Conservation (phyloP, 2,888 invertebrate genomes). For the Alviniconcha strummeri region DNA sequence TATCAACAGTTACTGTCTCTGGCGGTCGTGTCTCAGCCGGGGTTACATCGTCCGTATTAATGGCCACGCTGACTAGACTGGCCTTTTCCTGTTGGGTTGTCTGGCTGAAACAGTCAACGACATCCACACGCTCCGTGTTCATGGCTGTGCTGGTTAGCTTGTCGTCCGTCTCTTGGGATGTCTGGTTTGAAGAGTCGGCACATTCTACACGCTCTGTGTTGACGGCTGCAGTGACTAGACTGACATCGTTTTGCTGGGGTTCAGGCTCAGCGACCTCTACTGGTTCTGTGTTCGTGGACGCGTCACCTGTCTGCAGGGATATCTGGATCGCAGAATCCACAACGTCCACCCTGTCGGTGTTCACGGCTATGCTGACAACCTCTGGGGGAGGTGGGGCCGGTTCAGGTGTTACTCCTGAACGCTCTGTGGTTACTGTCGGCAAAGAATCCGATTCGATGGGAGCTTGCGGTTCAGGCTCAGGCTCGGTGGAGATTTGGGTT, state of each 20-base stretch:
- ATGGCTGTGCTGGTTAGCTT: neutral
- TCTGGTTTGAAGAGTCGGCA: neutral
- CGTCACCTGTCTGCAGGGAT: neutral
- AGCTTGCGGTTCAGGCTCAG: too few species aligned
- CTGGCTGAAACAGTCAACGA: neutral
- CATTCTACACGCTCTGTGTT: constrained; percentile 5
- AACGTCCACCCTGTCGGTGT: neutral
- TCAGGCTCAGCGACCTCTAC: too few species aligned
- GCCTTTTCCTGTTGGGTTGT: neutral
- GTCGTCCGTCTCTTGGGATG: neutral
- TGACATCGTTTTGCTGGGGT: too few species aligned
- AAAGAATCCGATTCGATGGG: too few species aligned
- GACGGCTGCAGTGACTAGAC: neutral
- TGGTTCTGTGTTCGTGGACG: too few species aligned
- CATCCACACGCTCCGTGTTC: neutral
- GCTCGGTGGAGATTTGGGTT: too few species aligned
- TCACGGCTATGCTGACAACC: neutral
- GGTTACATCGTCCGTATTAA: too few species aligned
- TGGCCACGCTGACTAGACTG: too few species aligned
- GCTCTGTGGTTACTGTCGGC: too few species aligned
- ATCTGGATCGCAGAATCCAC: neutral
- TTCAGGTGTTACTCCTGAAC: neutral
- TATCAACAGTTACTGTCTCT: too few species aligned
- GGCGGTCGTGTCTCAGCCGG: too few species aligned
- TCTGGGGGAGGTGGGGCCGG: neutral